Conservation (phyloP, 2,113 vertebrate species). For the Camelus dromedarius region DNA sequence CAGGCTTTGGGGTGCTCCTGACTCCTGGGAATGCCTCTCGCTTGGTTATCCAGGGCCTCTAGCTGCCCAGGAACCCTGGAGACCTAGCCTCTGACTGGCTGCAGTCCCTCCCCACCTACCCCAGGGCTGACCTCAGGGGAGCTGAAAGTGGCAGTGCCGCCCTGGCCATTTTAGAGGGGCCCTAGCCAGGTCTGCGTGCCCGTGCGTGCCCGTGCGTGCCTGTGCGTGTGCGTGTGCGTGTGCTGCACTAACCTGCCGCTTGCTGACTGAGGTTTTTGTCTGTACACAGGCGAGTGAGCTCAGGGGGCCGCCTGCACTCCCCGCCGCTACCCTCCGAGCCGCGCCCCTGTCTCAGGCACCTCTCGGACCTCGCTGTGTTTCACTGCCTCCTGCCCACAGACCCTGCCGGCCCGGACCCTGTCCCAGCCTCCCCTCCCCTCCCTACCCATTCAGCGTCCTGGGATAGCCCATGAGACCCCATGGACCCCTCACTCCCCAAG, state of each 20-base stretch:
- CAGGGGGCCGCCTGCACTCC: constrained; percentile 86
- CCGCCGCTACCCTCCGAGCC: constrained; percentile 86
- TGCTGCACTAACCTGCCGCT: constrained; percentile 90
- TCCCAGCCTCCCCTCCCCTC: constrained; percentile 68
- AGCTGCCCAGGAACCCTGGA: background rate
- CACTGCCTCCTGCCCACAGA: constrained; percentile 86
- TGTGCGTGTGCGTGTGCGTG: background rate
- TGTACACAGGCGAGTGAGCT: constrained; percentile 93
- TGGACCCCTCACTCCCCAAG: constrained; percentile 55
- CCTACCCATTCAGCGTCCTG: constrained; percentile 73
- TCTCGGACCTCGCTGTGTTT: constrained; percentile 89
- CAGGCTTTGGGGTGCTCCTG: constrained; percentile 39
- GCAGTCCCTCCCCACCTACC: background rate
- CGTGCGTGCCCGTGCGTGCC: background rate
- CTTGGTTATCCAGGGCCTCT: constrained; percentile 23
- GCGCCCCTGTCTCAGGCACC: constrained; percentile 88
- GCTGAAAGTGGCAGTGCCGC: background rate
- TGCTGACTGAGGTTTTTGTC: constrained; percentile 93
- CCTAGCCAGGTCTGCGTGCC: constrained; percentile 70
- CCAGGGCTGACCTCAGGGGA: background rate
- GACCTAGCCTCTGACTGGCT: constrained; percentile 20
- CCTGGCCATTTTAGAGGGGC: background rate
- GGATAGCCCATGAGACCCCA: constrained; percentile 69
- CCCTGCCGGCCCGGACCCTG: constrained; percentile 80
- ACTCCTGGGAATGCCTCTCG: background rate